Evolutionary conservation across 1,140 invertebrate species (phyloP), one percentile per base, ranked within the genome.

Genomic region (Panulirus ornatus): DNA sequence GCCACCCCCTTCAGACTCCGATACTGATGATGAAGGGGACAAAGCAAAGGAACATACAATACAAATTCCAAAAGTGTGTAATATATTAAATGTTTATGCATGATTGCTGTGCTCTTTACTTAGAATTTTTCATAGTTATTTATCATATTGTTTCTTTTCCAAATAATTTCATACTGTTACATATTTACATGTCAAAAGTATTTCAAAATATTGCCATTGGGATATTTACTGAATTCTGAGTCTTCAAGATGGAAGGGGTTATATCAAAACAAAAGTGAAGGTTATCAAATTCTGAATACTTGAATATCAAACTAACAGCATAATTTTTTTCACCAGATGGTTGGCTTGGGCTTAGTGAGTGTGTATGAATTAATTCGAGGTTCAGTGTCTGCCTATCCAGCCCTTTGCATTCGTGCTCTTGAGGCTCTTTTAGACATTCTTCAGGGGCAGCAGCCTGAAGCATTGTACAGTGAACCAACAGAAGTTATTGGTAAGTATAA

Each of bases 331-430:
- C 16, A 93, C 30, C 91, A 98, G 95, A 97, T 99, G 93, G 98
- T 99, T 92, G 97, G 97, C 79, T 96, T 99, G 91, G 98, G 98
- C 2, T 94, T 99, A 88, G 96, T 96, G 93, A 97, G 97, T 89
- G 97, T 99, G 8, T 99, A 99, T 94, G 97, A 98, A 92, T 94
- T 99, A 34, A 97, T 99, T 91, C 95, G 96, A 92, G 98, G 98
- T 93, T 97, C 97, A 88, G 95, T 97, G 84, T 95, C 95, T 84
- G 95, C 96, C 19, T 97, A 99, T 94, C 96, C 97, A 38, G 94
- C 94, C 63, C 95, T 99, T 83, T 99, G 98, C 95, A 96, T 96
- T 58, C 97, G 97, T 94, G 97, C 98, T 44, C 94, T 99, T 14
- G 95, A 95, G 92, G 97, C 98, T 30, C 94, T 99, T 91, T 94